phyloP scores from a whole-genome alignment of 2,797 vertebrate species.

The Carduelis carduelis region DNA sequence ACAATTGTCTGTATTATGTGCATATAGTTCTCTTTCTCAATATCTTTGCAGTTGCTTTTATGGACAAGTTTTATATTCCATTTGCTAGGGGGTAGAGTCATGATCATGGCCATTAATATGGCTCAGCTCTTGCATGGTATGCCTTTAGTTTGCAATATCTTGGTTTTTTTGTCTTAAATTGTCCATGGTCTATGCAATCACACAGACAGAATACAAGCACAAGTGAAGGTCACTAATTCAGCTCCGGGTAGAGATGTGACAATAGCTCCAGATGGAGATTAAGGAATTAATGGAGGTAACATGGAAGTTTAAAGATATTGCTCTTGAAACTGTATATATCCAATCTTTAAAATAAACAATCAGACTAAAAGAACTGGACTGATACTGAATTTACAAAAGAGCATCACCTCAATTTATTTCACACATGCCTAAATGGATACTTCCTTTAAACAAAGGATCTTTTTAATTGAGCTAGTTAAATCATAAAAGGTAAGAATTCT shows the following conservation, averaged over 20 bases:
- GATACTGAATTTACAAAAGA: neutral
- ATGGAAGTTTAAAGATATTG: neutral
- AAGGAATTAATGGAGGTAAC: neutral
- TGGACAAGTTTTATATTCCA: neutral
- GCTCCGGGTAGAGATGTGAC: neutral
- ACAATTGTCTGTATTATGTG: neutral
- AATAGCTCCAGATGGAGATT: neutral
- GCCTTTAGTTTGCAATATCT: neutral
- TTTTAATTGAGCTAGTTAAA: neutral
- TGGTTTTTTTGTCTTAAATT: neutral
- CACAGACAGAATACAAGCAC: neutral
- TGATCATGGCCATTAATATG: neutral
- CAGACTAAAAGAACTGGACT: neutral
- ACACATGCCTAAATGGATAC: rapidly evolving
- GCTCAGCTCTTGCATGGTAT: neutral
- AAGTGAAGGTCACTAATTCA: neutral
- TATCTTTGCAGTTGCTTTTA: neutral
- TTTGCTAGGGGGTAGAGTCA: neutral
- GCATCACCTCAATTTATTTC: neutral
- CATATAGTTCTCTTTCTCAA: neutral
- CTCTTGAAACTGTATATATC: neutral
- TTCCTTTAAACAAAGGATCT: neutral
- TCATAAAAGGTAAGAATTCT: neutral
- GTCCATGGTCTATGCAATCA: neutral
- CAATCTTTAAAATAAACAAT: neutral